Evolutionary conservation across 2,888 invertebrate species (phyloP).

Genomic region (Hermaeophaga mercurialis): DNA sequence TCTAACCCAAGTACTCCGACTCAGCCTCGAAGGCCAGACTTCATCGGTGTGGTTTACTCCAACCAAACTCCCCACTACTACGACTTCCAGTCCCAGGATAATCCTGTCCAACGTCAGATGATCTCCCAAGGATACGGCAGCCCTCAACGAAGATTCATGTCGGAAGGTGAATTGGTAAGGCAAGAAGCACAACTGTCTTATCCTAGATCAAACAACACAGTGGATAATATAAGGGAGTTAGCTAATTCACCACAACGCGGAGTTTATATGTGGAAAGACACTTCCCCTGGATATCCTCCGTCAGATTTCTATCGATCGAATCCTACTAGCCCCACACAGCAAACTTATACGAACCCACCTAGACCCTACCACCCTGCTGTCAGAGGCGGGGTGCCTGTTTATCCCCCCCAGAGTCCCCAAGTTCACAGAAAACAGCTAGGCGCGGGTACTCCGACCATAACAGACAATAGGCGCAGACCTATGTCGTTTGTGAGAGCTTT

Average conservation of each 20-base stretch:
- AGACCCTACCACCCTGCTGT: slow-evolving; percentile 66
- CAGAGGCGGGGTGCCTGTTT: slow-evolving; percentile 72
- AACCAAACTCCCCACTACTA: slow-evolving; percentile 56
- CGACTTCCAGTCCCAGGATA: slow-evolving; percentile 54
- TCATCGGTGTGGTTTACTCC: slow-evolving; percentile 71
- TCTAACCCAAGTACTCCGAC: slow-evolving; percentile 93
- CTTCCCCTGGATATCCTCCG: slow-evolving; percentile 66
- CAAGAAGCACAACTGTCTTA: slow-evolving; percentile 68
- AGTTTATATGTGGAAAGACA: slow-evolving; percentile 81
- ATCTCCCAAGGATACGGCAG: slow-evolving; percentile 59
- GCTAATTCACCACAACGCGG: slow-evolving; percentile 86
- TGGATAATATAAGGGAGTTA: slow-evolving; percentile 85
- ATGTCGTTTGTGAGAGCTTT: slow-evolving; percentile 89
- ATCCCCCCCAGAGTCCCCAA: slow-evolving; percentile 65
- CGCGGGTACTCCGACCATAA: slow-evolving; percentile 45
- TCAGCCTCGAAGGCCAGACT: slow-evolving; percentile 85
- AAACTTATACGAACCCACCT: slow-evolving; percentile 50
- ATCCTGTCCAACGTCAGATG: slow-evolving; percentile 42
- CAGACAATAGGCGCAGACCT: slow-evolving; percentile 68
- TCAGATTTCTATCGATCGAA: slow-evolving; percentile 67
- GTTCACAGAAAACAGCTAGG: slow-evolving; percentile 61
- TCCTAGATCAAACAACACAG: slow-evolving; percentile 74
- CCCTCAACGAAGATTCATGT: slow-evolving; percentile 76
- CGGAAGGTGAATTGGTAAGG: slow-evolving; percentile 80
- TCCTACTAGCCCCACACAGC: slow-evolving; percentile 72